Base-by-base conservation (phyloP, 2,113 vertebrate genomes). In the Oreamnos americanus region DNA sequence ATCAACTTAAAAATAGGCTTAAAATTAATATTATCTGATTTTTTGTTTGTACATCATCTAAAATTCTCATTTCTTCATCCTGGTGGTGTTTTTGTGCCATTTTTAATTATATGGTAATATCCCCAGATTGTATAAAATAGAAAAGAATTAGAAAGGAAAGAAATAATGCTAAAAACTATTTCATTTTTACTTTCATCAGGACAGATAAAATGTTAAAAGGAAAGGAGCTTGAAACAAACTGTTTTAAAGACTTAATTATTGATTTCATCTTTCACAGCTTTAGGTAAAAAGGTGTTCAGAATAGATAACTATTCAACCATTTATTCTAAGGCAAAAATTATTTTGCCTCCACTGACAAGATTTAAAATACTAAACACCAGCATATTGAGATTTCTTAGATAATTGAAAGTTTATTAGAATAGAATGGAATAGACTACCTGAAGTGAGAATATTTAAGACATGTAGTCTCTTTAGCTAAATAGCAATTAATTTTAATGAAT, bases 391-490 rank as follows among this genome's bases (percentile, higher is more conserved):
- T 95, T 91, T 62, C 39, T 67, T 53, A 74, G 55, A 82, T n/a
- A 91, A 3, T 49, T 91, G 21, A 64, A 71, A 62, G 30, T 95
- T 93, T 92, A 51, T 96, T 92, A 49, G 53, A 91, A 51, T 43
- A 82, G 30, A 97, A 87, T 30, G 26, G 28, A 85, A 36, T 3
- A 60, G 23, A 62, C 79, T 57, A 33, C 11, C 33, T 91, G 28
- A 89, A 96, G 79, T 83, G 14, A 78, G 33, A 94, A n/a, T 74
- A 88, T 71, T 58, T 94, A 83, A 94, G 71, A 82, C 19, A 81
- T 74, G 36, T 16, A 33, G 3, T 76, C 36, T 92, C 26, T 87
- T 91, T 96, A 51, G 39, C 62, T 94, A 92, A 93, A 60, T 16
- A 94, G 3, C 13, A 60, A 23, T 87, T 67, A 45, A 86, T 21